Evolutionary conservation across 2,888 invertebrate species (phyloP), one percentile per base, ranked within the genome.

Genomic region (Enoplolaimus lenunculus): DNA sequence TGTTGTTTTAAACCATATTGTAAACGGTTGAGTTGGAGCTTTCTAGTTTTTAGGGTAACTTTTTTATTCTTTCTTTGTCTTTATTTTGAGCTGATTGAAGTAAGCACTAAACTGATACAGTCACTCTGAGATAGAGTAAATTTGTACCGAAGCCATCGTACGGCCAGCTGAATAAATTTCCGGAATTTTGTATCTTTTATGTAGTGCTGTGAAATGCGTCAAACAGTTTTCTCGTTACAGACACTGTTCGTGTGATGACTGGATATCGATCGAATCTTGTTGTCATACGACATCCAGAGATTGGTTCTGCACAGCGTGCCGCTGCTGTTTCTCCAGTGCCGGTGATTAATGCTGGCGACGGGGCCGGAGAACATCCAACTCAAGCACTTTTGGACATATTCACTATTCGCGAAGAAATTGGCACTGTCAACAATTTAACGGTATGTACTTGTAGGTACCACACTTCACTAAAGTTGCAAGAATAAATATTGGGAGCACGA

Each of bases 351-450:
- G 98, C 94, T 16, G 98, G 98, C 1, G 97, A 98, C 83, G 98
- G 98, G 7, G 86, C 91, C 0, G 94, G 94, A 0, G 94, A 95
- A 81, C 94, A 95, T 83, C 98, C 98, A 0, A 94, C 94, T 0
- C 98, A 98, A 84, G 98, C 98, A 0, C 84, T 99, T 21, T 84
- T 99, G 13, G 98, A 99, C 80, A 88, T 97, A 1, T 99, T 95
- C 80, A 97, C 98, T 2, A 98, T 99, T 77, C 86, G 97, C 74
- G 94, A 98, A 83, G 97, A 98, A 85, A 92, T 98, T 73, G 97
- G 97, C 75, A 98, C 97, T 0, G 95, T 98, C 0, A 97, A 98
- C 80, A 93, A 93, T 0, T 85, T 98, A 13, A 94, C 91, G 0
- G 83, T 84, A 74, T 78, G 79, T 76, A 66, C n/a, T n/a, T n/a